Percentiles rank a stretch among this genome's conserved stretches.
These are phyloP conservation scores for Melanotaenia parkinsoni DNA, from an alignment of 2,797 vertebrate genomes.

Conservation along the genomic window DNA sequence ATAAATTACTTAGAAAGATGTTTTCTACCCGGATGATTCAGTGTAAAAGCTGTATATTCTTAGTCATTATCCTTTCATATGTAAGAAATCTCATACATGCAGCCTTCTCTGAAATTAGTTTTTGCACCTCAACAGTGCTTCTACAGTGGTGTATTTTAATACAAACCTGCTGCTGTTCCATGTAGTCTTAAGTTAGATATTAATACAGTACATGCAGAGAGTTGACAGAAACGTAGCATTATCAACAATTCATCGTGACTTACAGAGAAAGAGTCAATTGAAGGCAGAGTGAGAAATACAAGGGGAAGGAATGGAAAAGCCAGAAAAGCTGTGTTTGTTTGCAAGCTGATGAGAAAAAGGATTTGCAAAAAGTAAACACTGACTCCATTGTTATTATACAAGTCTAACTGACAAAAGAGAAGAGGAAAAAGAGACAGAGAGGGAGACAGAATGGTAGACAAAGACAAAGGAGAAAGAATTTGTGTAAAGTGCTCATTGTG, in stretches of 20 bases:
- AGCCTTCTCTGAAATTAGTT: background rate
- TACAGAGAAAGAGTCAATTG: slow-evolving; percentile 26
- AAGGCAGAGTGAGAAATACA: slow-evolving; percentile 21
- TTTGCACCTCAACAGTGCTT: background rate
- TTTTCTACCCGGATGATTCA: background rate
- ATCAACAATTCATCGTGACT: slow-evolving; percentile 38
- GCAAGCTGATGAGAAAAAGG: slow-evolving; percentile 70
- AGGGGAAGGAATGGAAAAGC: slow-evolving; percentile 8
- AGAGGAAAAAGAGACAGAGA: slow-evolving; percentile 52
- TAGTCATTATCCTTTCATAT: background rate
- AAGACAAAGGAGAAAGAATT: slow-evolving; percentile 73
- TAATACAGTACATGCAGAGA: slow-evolving; percentile 21
- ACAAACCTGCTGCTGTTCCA: background rate
- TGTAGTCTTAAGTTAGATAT: slow-evolving; percentile 36
- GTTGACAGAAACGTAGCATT: slow-evolving; percentile 44
- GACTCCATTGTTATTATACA: slow-evolving; percentile 71
- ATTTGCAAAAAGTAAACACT: slow-evolving; percentile 76
- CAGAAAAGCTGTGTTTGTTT: slow-evolving; percentile 64
- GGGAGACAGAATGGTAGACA: slow-evolving; percentile 57
- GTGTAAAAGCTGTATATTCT: background rate
- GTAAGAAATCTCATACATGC: no score
- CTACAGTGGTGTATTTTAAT: background rate
- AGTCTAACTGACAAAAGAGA: slow-evolving; percentile 48
- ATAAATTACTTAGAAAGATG: background rate
- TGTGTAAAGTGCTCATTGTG: slow-evolving; percentile 73